phyloP scores from a whole-genome alignment of 2,113 vertebrate species.

The Oncorhynchus nerka region DNA sequence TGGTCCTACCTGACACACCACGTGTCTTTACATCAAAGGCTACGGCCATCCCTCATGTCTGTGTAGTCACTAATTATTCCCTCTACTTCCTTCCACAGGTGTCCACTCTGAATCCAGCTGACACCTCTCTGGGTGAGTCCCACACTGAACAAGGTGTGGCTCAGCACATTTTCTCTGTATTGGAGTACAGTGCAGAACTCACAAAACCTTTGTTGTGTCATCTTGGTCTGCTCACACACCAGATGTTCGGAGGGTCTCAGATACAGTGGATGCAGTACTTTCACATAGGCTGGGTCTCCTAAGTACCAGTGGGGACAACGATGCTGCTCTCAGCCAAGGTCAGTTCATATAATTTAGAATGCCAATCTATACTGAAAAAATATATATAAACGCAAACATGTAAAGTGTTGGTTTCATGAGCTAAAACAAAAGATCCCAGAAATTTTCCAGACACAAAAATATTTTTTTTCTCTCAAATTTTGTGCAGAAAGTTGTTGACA shows the following conservation, averaged over 20 bases:
- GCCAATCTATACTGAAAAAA: no score
- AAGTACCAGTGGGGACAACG: neutral
- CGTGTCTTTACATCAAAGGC: neutral
- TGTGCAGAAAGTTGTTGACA: no score
- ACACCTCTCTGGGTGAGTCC: conserved; percentile 33
- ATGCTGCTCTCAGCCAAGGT: neutral
- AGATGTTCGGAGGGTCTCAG: neutral
- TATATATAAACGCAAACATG: no score
- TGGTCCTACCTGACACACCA: neutral
- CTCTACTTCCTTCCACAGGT: conserved; percentile 9
- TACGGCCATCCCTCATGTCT: neutral
- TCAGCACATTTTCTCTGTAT: no score
- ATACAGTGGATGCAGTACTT: neutral
- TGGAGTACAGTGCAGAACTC: neutral
- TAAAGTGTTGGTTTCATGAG: no score
- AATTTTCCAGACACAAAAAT: no score
- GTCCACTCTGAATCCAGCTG: neutral
- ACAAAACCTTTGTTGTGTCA: neutral
- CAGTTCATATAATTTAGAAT: no score
- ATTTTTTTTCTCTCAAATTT: no score
- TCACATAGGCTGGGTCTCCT: neutral
- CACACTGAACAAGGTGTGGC: no score
- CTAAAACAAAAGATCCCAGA: no score
- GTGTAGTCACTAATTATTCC: neutral
- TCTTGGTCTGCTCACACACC: neutral